Conservation (phyloP, 2,113 vertebrate genomes). For the Chloroceryle aenea region DNA sequence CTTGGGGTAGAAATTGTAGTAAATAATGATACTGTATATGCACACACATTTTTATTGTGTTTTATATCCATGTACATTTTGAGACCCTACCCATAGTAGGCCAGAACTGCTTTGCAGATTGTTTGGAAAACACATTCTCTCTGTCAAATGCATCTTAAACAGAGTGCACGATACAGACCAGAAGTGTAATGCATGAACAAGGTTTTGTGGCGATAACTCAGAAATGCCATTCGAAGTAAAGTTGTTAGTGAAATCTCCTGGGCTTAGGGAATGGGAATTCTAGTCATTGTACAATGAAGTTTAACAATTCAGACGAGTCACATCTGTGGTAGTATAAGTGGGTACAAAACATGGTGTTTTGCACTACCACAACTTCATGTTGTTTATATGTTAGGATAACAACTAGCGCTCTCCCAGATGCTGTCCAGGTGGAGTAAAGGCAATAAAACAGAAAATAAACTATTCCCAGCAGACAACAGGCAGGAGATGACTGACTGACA, state of each 20-base stretch:
- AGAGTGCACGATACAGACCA: background rate
- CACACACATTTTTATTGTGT: background rate
- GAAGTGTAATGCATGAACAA: background rate
- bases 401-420: background rate
- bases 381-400: background rate
- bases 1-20: background rate
- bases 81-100: background rate
- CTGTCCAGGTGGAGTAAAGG: background rate
- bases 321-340: background rate
- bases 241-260: background rate
- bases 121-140: background rate
- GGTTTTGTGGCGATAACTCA: background rate
- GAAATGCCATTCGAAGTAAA: background rate
- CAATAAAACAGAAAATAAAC: background rate
- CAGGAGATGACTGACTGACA: background rate
- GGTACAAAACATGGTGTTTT: background rate
- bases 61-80: background rate
- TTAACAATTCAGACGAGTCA: background rate
- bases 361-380: background rate
- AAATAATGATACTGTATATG: background rate
- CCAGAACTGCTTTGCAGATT: background rate
- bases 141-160: background rate
- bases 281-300: background rate
- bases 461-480: background rate
- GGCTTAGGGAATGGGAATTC: background rate